Evolutionary conservation across 2,113 vertebrate species (phyloP), one percentile per base, ranked within the genome.

Genomic region (Phocoena phocoena): DNA sequence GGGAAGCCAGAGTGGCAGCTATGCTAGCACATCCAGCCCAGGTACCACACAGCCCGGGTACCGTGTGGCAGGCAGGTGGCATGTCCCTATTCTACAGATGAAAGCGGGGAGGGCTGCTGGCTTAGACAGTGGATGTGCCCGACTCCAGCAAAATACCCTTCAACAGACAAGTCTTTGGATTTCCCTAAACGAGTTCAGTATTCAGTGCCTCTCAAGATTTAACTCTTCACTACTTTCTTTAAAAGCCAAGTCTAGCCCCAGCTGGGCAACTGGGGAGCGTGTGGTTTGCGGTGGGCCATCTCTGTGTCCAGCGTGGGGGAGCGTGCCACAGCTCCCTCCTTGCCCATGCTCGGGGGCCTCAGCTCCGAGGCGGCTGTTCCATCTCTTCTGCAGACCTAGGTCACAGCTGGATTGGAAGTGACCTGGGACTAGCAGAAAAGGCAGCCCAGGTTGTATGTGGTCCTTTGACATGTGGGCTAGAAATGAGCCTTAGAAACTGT

Each of bases 41-140:
- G 53, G 31, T 14, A 12, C 50, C 41, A 73, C 0, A 1, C 31
- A n/a, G 67, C 58, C 20, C 12, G 36, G 36, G 3, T 9, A 1
- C 10, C 31, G 7, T 21, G 55, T 21, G 12, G 31, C 4, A 88
- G 84, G 50, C 36, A 13, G 82, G 26, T 3, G 8, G 13, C 17
- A 2, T 0, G 3, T 47, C n/a, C 41, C 58, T 8, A 0, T 4
- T 31, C 81, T n/a, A 2, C 0, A 9, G 84, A 28, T 2, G 6
- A 31, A 23, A 53, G 25, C 25, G 5, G 6, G 1, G 1, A 26
- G 13, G 50, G 15, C 58, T 28, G 55, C 36, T 33, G 36, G 20
- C 4, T n/a, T 13, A 18, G 28, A 50, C 38, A 65, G 8, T 1
- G 14, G 36, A 20, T 2, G 0, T 18, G 44, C 38, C 44, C 21